phyloP scores from a whole-genome alignment of 2,888 invertebrate genomes.

The Arenicola marina region DNA sequence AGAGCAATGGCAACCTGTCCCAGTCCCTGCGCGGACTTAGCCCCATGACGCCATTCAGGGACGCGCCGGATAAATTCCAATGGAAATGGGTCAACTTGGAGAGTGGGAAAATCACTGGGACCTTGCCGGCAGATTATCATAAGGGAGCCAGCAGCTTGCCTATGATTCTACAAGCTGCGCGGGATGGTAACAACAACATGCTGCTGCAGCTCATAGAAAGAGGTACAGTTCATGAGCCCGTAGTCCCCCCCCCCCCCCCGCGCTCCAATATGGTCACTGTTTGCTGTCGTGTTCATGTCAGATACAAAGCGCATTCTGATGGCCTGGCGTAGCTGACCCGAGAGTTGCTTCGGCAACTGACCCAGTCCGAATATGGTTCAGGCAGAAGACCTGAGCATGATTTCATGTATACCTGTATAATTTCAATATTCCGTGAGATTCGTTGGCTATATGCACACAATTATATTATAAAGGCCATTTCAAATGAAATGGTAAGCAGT shows the following conservation, averaged over 20 bases:
- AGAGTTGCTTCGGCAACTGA: too few relatives aligned
- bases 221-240: too few relatives aligned
- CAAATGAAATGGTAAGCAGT: too few relatives aligned
- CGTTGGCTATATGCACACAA: too few relatives aligned
- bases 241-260: too few relatives aligned
- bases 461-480: too few relatives aligned
- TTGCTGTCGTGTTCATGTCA: neutral
- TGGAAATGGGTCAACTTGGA: slow-evolving; percentile 58
- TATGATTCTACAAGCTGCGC: slow-evolving; percentile 48
- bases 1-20: slow-evolving; percentile 30
- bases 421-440: too few relatives aligned
- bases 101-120: slow-evolving; percentile 25
- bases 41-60: slow-evolving; percentile 60
- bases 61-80: slow-evolving; percentile 56
- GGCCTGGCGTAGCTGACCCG: neutral
- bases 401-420: too few relatives aligned
- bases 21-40: slow-evolving; percentile 55
- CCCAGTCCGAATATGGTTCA: too few relatives aligned
- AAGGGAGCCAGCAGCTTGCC: slow-evolving; percentile 42
- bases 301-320: neutral
- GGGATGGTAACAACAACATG: slow-evolving; percentile 46
- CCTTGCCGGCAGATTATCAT: slow-evolving; percentile 21
- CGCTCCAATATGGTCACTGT: neutral
- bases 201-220: slow-evolving; percentile 45
- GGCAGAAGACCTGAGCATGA: too few relatives aligned